These are phyloP conservation scores for Bombus impatiens DNA, from an alignment of 1,140 invertebrate genomes.

Conservation along the genomic window DNA sequence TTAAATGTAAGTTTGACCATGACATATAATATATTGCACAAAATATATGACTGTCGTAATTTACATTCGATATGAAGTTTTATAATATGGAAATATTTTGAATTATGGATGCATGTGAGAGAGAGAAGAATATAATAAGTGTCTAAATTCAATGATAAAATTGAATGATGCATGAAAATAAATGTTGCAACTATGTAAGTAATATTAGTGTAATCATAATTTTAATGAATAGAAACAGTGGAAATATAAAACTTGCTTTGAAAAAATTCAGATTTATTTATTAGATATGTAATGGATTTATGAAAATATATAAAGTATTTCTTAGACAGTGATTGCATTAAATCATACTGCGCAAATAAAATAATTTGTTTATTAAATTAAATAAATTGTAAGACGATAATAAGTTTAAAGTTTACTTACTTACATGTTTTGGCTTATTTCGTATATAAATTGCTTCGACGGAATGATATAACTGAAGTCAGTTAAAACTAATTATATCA, in stretches of 20 bases:
- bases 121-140: neutral
- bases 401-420: slow-evolving; percentile 8
- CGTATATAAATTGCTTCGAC: neutral
- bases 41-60: neutral
- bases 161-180: slow-evolving; percentile 37
- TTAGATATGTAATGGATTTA: neutral
- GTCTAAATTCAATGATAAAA: slow-evolving; percentile 24
- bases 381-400: neutral
- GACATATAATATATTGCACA: slow-evolving; percentile 18
- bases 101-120: neutral
- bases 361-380: neutral
- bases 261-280: neutral
- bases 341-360: neutral
- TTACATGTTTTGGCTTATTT: neutral
- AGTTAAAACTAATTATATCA: neutral
- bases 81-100: slow-evolving; percentile 1
- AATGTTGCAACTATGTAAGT: slow-evolving; percentile 17
- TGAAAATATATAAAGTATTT: neutral
- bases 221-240: neutral
- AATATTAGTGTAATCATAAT: neutral
- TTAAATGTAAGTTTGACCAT: slow-evolving; percentile 24
- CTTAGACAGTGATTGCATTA: no score
- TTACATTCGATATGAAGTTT: slow-evolving; percentile 11
- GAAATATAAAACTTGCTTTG: slow-evolving; percentile 10
- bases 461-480: neutral